phyloP scores from a whole-genome alignment of 30 jellyfish, hydroid and myxozoan species.

The Rhopilema esculentum region DNA sequence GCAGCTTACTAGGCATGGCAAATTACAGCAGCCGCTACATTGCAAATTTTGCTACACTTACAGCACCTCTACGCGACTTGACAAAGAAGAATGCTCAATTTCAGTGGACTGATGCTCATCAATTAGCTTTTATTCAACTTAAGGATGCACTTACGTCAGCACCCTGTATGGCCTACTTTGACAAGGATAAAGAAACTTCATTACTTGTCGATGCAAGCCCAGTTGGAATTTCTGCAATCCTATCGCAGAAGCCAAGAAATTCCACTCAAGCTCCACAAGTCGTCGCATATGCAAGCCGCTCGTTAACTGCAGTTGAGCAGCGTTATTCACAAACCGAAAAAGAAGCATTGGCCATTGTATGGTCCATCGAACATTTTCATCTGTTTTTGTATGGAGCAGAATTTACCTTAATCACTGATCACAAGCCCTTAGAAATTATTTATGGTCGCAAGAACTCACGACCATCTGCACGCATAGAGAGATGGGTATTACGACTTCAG shows the following conservation, averaged over 20 bases:
- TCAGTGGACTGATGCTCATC: slow-evolving; percentile 22
- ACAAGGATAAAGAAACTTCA: slow-evolving; percentile 24
- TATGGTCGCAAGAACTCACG: slow-evolving; percentile 2
- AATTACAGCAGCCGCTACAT: slow-evolving; percentile 36
- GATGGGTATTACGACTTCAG: slow-evolving; percentile 38
- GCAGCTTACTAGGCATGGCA: slow-evolving; percentile 60
- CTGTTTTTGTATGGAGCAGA: slow-evolving; percentile 24
- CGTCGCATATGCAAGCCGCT: slow-evolving; percentile 52
- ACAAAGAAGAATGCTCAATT: slow-evolving; percentile 36
- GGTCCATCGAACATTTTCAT: slow-evolving; percentile 29
- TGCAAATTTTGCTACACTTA: slow-evolving; percentile 19
- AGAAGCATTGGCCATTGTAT: slow-evolving; percentile 45
- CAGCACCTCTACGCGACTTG: slow-evolving; percentile 57
- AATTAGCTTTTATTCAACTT: slow-evolving; percentile 8
- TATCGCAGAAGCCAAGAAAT: slow-evolving; percentile 21
- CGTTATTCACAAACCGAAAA: slow-evolving; percentile 51
- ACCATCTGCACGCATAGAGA: slow-evolving; percentile 49
- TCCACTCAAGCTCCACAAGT: slow-evolving; percentile 21
- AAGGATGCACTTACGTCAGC: slow-evolving; percentile 39
- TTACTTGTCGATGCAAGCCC: slow-evolving; percentile 38
- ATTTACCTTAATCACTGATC: slow-evolving; percentile 31
- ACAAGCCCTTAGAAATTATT: slow-evolving; percentile 37
- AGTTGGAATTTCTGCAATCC: slow-evolving; percentile 40
- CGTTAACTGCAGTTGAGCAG: slow-evolving; percentile 21
- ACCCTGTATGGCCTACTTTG: slow-evolving; percentile 41